A percentile compares a stretch with the other conserved stretches of the same genome.
Evolutionary conservation across 1,140 invertebrate genomes (phyloP).

Genomic region (Neotoxoptera formosana): DNA sequence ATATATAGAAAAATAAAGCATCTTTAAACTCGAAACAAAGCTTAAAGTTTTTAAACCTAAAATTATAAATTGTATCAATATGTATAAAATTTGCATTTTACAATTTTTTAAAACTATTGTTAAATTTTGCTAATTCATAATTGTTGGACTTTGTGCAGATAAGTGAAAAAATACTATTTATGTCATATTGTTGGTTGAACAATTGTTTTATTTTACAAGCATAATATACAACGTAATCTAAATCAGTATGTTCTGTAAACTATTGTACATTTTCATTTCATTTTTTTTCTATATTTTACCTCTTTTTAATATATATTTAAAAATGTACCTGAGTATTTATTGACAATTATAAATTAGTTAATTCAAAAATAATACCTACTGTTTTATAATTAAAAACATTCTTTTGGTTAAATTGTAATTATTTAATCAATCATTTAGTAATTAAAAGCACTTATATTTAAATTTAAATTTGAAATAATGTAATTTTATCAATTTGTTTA

Average conservation of each 20-base stretch:
- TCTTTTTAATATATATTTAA: background rate
- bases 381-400: background rate
- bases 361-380: background rate
- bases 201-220: background rate
- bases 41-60: background rate
- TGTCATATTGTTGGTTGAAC: background rate
- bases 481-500: conserved; percentile 2
- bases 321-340: background rate
- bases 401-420: background rate
- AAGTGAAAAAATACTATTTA: background rate
- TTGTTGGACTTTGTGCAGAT: background rate
- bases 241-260: background rate
- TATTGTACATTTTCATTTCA: background rate
- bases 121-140: background rate
- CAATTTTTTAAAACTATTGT: background rate
- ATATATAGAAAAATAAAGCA: background rate
- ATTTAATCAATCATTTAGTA: background rate
- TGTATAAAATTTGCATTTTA: background rate
- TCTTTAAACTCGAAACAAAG: background rate
- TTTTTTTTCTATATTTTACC: background rate
- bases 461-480: conserved; percentile 8
- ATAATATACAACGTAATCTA: background rate
- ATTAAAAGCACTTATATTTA: background rate
- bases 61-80: background rate
- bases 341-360: background rate